Percentiles rank a stretch among this genome's conserved stretches.
These are phyloP conservation scores for Shargacucullia verbasci DNA, from an alignment of 2,888 invertebrate species.

Conservation along the genomic window DNA sequence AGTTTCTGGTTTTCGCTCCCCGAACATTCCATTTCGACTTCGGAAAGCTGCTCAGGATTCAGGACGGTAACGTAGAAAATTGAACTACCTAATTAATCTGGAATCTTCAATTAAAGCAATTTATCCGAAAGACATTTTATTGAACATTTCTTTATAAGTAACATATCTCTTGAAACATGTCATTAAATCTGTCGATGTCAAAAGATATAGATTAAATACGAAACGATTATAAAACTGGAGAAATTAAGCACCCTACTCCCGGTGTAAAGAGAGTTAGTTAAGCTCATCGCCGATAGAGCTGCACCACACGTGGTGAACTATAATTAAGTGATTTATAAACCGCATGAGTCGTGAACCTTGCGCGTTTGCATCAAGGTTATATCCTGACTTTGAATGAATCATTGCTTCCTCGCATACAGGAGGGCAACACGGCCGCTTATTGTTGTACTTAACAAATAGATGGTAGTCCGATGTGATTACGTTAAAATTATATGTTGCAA, in stretches of 20 bases:
- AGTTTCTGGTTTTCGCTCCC: slow-evolving; percentile 3
- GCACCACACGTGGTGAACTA: slow-evolving; percentile 55
- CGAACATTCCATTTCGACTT: no score
- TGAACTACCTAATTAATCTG: no score
- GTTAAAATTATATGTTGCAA: slow-evolving; percentile 19
- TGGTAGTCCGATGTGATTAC: slow-evolving; percentile 20
- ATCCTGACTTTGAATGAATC: slow-evolving; percentile 75
- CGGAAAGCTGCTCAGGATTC: no score
- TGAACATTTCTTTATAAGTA: no score
- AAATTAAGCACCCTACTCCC: slow-evolving; percentile 7
- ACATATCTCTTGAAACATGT: no score
- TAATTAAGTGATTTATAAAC: slow-evolving; percentile 71
- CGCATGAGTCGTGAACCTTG: slow-evolving; percentile 74
- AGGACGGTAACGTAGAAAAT: no score
- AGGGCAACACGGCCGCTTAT: slow-evolving; percentile 34
- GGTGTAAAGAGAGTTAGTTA: slow-evolving; percentile 29
- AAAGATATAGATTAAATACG: neutral
- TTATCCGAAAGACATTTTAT: no score
- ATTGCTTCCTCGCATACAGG: slow-evolving; percentile 60
- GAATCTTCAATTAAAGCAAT: no score
- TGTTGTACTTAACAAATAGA: slow-evolving; percentile 32
- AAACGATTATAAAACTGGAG: slow-evolving; percentile 1
- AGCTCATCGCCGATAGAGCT: slow-evolving; percentile 26
- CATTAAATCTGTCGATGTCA: no score
- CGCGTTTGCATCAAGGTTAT: slow-evolving; percentile 72